Conservation (phyloP, 2,888 invertebrate species). For the Chaitophorus viminalis region DNA sequence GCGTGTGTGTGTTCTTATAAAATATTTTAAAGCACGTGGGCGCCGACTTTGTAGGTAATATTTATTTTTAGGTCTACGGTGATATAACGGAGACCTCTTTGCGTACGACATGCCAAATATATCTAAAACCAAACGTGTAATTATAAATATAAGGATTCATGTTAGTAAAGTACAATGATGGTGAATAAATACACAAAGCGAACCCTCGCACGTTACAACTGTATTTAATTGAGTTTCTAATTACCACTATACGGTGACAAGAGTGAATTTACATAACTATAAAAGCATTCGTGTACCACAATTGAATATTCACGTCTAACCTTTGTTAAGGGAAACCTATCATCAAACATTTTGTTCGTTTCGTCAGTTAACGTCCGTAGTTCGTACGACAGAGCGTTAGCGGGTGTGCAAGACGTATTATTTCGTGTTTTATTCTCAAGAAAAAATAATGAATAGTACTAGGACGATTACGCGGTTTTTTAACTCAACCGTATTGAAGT, state of each 20-base stretch:
- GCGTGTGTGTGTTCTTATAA: too few relatives aligned
- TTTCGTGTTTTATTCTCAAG: too few relatives aligned
- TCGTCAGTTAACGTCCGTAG: background rate
- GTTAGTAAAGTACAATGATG: background rate
- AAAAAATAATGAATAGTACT: too few relatives aligned
- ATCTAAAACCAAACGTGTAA: too few relatives aligned
- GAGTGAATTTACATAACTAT: constrained; percentile 2
- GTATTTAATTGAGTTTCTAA: constrained; percentile 31
- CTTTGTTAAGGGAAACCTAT: constrained; percentile 17
- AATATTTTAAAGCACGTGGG: too few relatives aligned
- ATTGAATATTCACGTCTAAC: constrained; percentile 37
- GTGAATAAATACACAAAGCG: background rate
- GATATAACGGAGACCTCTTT: too few relatives aligned
- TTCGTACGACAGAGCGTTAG: background rate
- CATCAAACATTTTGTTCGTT: constrained; percentile 11
- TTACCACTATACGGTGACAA: background rate
- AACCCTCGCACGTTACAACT: background rate
- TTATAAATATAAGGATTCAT: background rate
- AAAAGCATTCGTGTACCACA: constrained; percentile 19
- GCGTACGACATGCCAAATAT: too few relatives aligned
- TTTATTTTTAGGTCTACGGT: background rate
- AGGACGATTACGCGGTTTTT: too few relatives aligned
- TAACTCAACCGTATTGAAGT: too few relatives aligned
- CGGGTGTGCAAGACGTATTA: too few relatives aligned
- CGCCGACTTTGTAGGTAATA: too few relatives aligned